Conservation (phyloP, 2,797 vertebrate species). For the Myotis pilosus region DNA sequence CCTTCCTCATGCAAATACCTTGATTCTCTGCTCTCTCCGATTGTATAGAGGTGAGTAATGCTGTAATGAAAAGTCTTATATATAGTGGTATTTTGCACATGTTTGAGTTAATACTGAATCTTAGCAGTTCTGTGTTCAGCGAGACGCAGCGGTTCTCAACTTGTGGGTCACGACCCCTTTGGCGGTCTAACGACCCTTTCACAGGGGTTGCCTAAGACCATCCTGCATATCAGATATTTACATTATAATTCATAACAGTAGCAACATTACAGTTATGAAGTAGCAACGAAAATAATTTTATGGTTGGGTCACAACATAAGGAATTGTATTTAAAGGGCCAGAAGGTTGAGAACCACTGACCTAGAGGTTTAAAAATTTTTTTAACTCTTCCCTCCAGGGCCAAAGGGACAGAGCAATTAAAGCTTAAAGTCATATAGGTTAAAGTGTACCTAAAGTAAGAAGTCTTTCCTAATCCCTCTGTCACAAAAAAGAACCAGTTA, state of each 20-base stretch:
- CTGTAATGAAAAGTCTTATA: not conserved
- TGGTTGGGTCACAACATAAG: too few species aligned
- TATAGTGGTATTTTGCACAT: slow-evolving; percentile 1
- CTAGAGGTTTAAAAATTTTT: not conserved
- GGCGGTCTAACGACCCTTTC: too few species aligned
- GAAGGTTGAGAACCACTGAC: not conserved
- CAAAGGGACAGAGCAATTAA: not conserved
- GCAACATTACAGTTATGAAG: too few species aligned
- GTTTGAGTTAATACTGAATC: not conserved
- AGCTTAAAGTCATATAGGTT: slow-evolving; percentile 2
- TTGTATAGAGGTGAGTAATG: not conserved
- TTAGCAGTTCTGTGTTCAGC: slow-evolving; percentile 43
- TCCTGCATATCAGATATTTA: too few species aligned
- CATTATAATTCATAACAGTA: too few species aligned
- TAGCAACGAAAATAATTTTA: too few species aligned
- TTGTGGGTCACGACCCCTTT: too few species aligned
- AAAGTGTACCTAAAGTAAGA: slow-evolving; percentile 1
- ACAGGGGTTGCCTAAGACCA: too few species aligned
- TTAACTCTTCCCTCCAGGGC: not conserved
- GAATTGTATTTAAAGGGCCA: too few species aligned
- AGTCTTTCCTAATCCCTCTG: not conserved
- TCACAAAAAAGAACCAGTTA: slow-evolving; percentile 31
- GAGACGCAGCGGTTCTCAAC: too few species aligned
- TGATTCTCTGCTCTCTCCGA: not conserved
- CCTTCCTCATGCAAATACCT: not conserved